These are phyloP conservation scores for Valencia hispanica DNA, from an alignment of 2,797 vertebrate species.

Conservation along the genomic window DNA sequence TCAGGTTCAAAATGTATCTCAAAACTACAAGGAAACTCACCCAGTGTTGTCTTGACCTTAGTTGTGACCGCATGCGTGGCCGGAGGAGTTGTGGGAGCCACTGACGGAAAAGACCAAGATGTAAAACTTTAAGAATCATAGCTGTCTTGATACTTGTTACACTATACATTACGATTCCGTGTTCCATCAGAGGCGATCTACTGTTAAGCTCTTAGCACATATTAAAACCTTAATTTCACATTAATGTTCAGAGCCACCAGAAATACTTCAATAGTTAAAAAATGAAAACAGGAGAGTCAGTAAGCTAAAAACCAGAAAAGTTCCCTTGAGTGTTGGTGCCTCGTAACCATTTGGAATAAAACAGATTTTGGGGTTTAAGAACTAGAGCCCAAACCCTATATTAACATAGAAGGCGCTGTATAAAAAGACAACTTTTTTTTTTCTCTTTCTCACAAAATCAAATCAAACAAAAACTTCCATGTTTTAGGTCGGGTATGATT, in stretches of 20 bases:
- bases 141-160: background rate
- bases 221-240: background rate
- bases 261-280: background rate
- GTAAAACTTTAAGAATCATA: background rate
- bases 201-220: background rate
- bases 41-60: slow-evolving; percentile 59
- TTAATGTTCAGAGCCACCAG: background rate
- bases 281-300: background rate
- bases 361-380: too few relatives aligned
- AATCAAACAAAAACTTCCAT: too few relatives aligned
- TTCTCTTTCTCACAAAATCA: too few relatives aligned
- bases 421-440: too few relatives aligned
- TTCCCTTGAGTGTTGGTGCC: background rate
- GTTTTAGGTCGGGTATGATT: too few relatives aligned
- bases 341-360: background rate
- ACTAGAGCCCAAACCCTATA: too few relatives aligned
- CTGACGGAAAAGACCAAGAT: slow-evolving; percentile 39
- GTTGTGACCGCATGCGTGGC: slow-evolving; percentile 58
- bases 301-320: background rate
- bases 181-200: background rate
- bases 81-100: slow-evolving; percentile 50
- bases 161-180: background rate
- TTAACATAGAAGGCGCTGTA: too few relatives aligned
- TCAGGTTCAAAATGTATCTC: background rate
- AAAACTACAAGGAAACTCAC: slow-evolving; percentile 35